Evolutionary conservation across 1,140 invertebrate species (phyloP).

Genomic region (Nasonia vitripennis): DNA sequence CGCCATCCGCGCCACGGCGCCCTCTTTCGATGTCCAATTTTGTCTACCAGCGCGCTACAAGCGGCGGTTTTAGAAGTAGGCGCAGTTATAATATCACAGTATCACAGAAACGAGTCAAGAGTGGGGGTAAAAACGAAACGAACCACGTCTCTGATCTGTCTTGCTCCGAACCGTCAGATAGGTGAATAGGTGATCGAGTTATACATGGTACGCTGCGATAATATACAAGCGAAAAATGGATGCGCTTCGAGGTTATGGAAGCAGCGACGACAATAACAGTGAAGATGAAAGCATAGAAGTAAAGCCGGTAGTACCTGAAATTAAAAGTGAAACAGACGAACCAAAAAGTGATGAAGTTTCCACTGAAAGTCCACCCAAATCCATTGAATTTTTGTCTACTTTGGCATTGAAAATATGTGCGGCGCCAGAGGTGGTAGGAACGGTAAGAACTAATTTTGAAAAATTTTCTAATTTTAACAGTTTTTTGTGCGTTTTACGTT

Average conservation of each 20-base stretch:
- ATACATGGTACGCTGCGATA: background rate
- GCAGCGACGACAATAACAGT: constrained; percentile 79
- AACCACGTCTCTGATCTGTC: too few species aligned
- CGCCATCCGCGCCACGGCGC: too few species aligned
- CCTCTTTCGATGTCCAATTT: too few species aligned
- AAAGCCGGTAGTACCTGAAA: constrained; percentile 37
- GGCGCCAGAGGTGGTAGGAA: constrained; percentile 86
- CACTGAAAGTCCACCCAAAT: background rate
- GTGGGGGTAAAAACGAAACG: too few species aligned
- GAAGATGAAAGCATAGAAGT: constrained; percentile 68
- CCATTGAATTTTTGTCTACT: constrained; percentile 63
- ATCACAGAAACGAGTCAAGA: too few species aligned
- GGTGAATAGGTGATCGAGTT: too few species aligned
- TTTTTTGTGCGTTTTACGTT: constrained; percentile 19
- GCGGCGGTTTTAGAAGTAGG: too few species aligned
- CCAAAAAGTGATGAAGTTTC: constrained; percentile 5
- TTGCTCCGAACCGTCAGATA: too few species aligned
- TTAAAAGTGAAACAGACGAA: constrained; percentile 32
- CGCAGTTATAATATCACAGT: too few species aligned
- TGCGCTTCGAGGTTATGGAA: constrained; percentile 80
- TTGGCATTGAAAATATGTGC: constrained; percentile 83
- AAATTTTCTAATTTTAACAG: background rate
- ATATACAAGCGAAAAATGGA: constrained; percentile 72
- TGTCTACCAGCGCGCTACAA: too few species aligned
- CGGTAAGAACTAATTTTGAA: constrained; percentile 74